Conservation (phyloP, 2,888 invertebrate genomes). For the Spialia ferax region DNA sequence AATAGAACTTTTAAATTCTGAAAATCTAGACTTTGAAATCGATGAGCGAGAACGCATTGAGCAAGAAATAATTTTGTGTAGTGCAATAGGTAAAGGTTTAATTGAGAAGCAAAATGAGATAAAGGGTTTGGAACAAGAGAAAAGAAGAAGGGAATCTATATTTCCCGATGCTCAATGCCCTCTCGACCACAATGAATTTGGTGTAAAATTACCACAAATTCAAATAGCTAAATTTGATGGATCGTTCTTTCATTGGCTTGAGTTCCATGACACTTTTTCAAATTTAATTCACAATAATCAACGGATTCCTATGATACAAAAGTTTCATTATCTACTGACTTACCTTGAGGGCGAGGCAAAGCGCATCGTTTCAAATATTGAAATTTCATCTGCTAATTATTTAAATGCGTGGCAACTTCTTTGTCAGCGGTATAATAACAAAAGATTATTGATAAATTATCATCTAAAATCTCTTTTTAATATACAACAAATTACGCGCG, state of each 20-base stretch:
- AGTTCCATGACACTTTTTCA: not conserved
- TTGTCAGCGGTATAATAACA: slow-evolving; percentile 16
- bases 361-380: slow-evolving; percentile 22
- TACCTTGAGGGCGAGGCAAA: slow-evolving; percentile 18
- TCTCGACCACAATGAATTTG: not conserved
- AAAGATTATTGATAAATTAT: not conserved
- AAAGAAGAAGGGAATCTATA: no score
- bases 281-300: not conserved
- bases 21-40: no score
- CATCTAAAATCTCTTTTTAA: not conserved
- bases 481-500: not conserved
- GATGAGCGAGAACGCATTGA: no score
- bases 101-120: no score
- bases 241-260: not conserved
- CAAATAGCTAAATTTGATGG: not conserved
- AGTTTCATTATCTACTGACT: not conserved
- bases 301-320: not conserved
- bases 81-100: no score
- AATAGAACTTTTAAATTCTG: no score
- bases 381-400: slow-evolving; percentile 21
- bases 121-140: no score
- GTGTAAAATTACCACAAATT: not conserved
- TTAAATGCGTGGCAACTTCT: slow-evolving; percentile 17
- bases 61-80: no score
- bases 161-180: not conserved